Percentiles rank a stretch among this genome's conserved stretches.
Evolutionary conservation across 2,113 vertebrate species (phyloP).

Genomic region (Siphamia tubifer): DNA sequence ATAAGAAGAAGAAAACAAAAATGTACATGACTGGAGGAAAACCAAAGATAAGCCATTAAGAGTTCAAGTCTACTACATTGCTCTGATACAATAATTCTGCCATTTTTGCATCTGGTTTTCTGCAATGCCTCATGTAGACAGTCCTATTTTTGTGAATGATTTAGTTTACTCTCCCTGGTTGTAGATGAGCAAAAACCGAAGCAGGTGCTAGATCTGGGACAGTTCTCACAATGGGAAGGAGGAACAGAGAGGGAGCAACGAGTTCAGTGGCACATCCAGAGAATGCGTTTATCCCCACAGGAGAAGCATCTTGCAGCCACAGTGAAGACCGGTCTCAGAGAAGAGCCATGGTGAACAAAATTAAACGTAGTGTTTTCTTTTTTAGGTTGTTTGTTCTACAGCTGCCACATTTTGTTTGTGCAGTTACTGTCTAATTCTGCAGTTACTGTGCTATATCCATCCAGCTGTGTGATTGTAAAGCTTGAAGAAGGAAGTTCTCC

Average conservation of each 20-base stretch:
- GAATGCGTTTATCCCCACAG: conserved; percentile 88
- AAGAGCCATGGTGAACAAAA: conserved; percentile 74
- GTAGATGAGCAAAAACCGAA: conserved; percentile 55
- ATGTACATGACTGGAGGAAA: neutral
- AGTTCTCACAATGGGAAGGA: conserved; percentile 2
- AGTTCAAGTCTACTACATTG: neutral
- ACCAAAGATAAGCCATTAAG: neutral
- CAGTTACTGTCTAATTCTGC: neutral
- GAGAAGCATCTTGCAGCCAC: conserved; percentile 85
- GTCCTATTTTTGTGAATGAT: neutral
- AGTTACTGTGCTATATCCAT: neutral
- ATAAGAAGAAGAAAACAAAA: too few species aligned
- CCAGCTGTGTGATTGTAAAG: conserved; percentile 77
- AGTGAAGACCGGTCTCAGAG: conserved; percentile 79
- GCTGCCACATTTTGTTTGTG: neutral
- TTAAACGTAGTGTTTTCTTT: neutral
- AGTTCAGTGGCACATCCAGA: conserved; percentile 78
- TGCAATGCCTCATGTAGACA: neutral
- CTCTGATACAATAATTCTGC: neutral
- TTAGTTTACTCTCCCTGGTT: neutral
- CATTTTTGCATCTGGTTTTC: neutral
- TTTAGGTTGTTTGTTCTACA: neutral
- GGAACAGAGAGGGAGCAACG: neutral
- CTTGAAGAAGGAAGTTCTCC: conserved; percentile 52
- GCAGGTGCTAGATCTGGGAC: conserved; percentile 62